A percentile compares a stretch with the other conserved stretches of the same genome.
phyloP scores from a whole-genome alignment of 2,113 vertebrate genomes.

The Istiophorus platypterus region DNA sequence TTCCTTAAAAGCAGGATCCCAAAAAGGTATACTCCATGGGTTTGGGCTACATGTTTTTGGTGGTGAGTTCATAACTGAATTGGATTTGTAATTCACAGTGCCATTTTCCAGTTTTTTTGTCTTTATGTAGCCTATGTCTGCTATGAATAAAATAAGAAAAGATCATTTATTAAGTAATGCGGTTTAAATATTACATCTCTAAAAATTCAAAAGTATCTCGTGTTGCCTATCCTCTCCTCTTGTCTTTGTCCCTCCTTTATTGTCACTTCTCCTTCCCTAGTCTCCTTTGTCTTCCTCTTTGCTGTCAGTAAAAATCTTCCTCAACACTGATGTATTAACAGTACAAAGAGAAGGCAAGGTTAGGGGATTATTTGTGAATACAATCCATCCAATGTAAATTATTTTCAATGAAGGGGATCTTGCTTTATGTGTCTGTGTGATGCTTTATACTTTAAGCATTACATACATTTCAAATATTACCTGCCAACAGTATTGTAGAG shows the following conservation, averaged over 20 bases:
- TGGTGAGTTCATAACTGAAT: not conserved
- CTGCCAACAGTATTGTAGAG: slow-evolving; percentile 51
- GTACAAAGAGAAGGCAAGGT: not conserved
- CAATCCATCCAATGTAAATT: slow-evolving; percentile 45
- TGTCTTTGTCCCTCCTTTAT: not conserved
- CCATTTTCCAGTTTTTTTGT: slow-evolving; percentile 22
- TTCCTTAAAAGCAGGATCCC: not conserved
- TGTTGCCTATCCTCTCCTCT: not conserved
- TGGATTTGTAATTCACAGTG: slow-evolving; percentile 25
- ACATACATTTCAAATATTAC: slow-evolving; percentile 44
- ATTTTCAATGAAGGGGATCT: slow-evolving; percentile 2
- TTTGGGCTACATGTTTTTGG: not conserved
- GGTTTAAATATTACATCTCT: slow-evolving; percentile 12
- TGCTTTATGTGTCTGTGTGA: slow-evolving; percentile 14
- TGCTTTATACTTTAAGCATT: slow-evolving; percentile 41
- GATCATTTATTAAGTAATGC: not conserved
- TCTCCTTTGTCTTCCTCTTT: not conserved
- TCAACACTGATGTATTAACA: not conserved
- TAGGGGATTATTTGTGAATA: not conserved
- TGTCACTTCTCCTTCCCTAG: not conserved
- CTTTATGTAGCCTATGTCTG: not conserved
- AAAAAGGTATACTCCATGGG: not conserved
- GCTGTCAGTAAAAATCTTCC: slow-evolving; percentile 18
- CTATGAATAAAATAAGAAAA: not conserved
- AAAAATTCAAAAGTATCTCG: not conserved